These are phyloP conservation scores for Crenuchus spilurus DNA, from an alignment of 2,797 vertebrate genomes.

Conservation along the genomic window DNA sequence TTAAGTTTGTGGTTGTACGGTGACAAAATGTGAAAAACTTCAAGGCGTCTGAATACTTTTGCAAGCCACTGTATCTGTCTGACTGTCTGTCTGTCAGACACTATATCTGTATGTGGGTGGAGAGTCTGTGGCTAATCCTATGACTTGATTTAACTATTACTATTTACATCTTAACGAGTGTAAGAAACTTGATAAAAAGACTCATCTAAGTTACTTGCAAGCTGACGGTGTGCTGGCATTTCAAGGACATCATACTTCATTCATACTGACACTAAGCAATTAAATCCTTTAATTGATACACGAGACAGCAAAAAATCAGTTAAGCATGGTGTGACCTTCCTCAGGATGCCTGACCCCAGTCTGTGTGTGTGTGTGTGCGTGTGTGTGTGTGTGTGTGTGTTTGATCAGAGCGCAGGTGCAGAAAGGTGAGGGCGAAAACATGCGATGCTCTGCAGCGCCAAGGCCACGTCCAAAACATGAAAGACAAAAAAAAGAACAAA, in stretches of 20 bases:
- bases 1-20: too few relatives aligned
- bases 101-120: too few relatives aligned
- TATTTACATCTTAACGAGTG: neutral
- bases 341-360: neutral
- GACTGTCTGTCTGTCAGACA: too few relatives aligned
- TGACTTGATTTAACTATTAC: too few relatives aligned
- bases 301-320: constrained; percentile 19
- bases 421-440: constrained; percentile 33
- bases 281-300: constrained; percentile 18
- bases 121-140: too few relatives aligned
- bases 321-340: constrained; percentile 20
- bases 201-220: neutral
- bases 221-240: neutral
- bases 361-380: constrained; percentile 8
- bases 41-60: too few relatives aligned
- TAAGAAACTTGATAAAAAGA: neutral
- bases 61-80: too few relatives aligned
- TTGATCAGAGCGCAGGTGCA: constrained; percentile 43
- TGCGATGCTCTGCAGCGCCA: constrained; percentile 43
- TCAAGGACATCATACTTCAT: neutral
- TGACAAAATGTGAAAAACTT: too few relatives aligned
- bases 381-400: constrained; percentile 20
- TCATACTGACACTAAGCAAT: constrained; percentile 10
- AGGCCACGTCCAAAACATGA: constrained; percentile 44
- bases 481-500: constrained; percentile 61